These are phyloP conservation scores for Leptinotarsa juncta DNA, from an alignment of 2,888 invertebrate genomes.

Conservation along the genomic window DNA sequence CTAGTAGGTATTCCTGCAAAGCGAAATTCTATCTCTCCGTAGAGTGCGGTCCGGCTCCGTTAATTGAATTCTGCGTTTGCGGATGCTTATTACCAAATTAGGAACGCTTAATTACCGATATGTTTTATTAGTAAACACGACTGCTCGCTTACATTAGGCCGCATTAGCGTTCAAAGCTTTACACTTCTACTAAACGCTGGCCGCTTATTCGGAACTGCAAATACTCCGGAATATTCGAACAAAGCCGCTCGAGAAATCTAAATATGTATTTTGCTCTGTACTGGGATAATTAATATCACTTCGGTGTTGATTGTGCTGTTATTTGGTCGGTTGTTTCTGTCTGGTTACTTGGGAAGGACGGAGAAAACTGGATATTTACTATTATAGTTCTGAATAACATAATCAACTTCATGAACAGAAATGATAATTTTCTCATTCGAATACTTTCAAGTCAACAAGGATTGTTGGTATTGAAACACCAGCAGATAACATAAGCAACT, in stretches of 20 bases:
- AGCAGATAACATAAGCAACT: no score
- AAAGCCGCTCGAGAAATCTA: slow-evolving; percentile 46
- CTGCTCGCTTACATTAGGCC: slow-evolving; percentile 64
- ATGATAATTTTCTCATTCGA: no score
- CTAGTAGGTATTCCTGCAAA: neutral
- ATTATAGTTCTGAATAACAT: no score
- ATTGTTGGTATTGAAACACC: no score
- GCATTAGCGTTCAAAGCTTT: slow-evolving; percentile 62
- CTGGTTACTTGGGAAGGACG: slow-evolving; percentile 13
- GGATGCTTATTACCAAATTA: slow-evolving; percentile 67
- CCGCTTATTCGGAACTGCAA: slow-evolving; percentile 34
- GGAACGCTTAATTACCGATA: slow-evolving; percentile 67
- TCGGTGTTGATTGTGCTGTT: slow-evolving; percentile 40
- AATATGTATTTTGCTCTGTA: slow-evolving; percentile 47
- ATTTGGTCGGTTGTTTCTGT: slow-evolving; percentile 37
- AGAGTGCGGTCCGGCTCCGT: slow-evolving; percentile 40
- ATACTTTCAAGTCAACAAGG: no score
- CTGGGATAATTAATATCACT: slow-evolving; percentile 44
- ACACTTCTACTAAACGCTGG: slow-evolving; percentile 31
- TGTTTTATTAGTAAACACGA: slow-evolving; percentile 67
- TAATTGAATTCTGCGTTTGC: slow-evolving; percentile 67
- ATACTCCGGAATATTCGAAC: slow-evolving; percentile 32
- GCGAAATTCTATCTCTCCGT: neutral
- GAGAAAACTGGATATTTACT: no score
- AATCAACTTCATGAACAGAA: no score